These are phyloP conservation scores for Ceratotherium simum DNA, from an alignment of 2,113 vertebrate genomes.

Conservation along the genomic window DNA sequence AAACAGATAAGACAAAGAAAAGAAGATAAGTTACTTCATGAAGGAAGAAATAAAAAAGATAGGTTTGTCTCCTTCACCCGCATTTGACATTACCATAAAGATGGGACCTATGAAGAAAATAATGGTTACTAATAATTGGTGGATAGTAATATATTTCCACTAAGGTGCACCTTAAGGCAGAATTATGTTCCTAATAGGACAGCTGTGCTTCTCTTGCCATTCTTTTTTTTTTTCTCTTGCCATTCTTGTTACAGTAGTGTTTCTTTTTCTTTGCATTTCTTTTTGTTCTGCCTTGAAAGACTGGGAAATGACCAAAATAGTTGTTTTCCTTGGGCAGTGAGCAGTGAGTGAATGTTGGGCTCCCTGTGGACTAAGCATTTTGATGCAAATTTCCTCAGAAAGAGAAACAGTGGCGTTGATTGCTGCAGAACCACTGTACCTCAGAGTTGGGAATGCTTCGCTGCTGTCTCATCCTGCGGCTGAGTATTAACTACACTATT, in stretches of 20 bases:
- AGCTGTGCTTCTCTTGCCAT: neutral
- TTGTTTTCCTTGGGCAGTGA: constrained; percentile 76
- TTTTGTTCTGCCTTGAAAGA: constrained; percentile 62
- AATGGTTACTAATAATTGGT: neutral
- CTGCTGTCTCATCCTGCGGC: constrained; percentile 79
- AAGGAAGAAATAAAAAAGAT: neutral
- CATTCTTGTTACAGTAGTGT: neutral
- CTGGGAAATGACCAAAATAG: constrained; percentile 77
- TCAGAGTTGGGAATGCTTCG: constrained; percentile 78
- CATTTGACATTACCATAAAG: neutral
- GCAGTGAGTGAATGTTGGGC: constrained; percentile 60
- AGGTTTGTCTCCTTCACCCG: neutral
- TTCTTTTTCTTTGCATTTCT: constrained; percentile 49
- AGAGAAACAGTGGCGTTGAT: constrained; percentile 74
- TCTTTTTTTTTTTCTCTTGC: neutral
- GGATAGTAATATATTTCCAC: neutral
- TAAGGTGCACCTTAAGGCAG: neutral
- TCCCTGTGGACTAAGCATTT: constrained; percentile 71
- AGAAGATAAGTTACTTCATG: neutral
- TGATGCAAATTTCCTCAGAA: constrained; percentile 82
- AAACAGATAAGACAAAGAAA: neutral
- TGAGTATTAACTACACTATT: constrained; percentile 85
- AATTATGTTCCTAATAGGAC: neutral
- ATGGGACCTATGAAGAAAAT: neutral
- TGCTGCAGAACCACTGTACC: constrained; percentile 73